A percentile compares a stretch with the other conserved stretches of the same genome.
phyloP scores from a whole-genome alignment of 2,797 vertebrate genomes.

The Sebastes matsubarae region DNA sequence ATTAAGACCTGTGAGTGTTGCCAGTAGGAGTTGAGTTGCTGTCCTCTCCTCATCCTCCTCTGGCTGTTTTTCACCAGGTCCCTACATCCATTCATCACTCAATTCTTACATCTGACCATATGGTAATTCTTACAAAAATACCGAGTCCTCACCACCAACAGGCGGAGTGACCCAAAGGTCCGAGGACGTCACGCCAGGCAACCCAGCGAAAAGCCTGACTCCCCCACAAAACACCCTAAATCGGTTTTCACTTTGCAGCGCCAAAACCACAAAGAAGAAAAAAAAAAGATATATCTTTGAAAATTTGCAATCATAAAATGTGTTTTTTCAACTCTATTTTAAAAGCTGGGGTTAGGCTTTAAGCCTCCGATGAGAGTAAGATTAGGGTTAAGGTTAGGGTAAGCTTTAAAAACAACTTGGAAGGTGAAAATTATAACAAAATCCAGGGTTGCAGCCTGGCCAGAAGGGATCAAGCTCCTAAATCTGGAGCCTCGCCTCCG shows the following conservation, averaged over 20 bases:
- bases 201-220: conserved; percentile 30
- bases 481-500: conserved; percentile 62
- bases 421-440: conserved; percentile 71
- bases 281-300: conserved; percentile 37
- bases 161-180: conserved; percentile 41
- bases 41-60: conserved; percentile 24
- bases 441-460: conserved; percentile 34
- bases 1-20: conserved; percentile 28
- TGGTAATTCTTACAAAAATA: conserved; percentile 63
- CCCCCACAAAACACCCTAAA: conserved; percentile 58
- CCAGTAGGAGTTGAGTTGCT: conserved; percentile 16
- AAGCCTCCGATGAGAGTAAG: conserved; percentile 59
- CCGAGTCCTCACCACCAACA: conserved; percentile 35
- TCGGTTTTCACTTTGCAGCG: conserved; percentile 40
- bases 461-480: conserved; percentile 53
- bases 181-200: conserved; percentile 28
- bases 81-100: conserved; percentile 51
- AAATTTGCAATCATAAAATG: conserved; percentile 60
- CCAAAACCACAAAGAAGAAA: conserved; percentile 51
- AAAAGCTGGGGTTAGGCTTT: conserved; percentile 43
- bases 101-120: conserved; percentile 31
- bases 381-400: conserved; percentile 66
- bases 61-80: conserved; percentile 33
- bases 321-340: conserved; percentile 63
- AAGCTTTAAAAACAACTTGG: conserved; percentile 64